Percentiles rank a stretch among this genome's conserved stretches.
Evolutionary conservation across 2,797 vertebrate genomes (phyloP).

Genomic region (Aselliscus stoliczkanus): DNA sequence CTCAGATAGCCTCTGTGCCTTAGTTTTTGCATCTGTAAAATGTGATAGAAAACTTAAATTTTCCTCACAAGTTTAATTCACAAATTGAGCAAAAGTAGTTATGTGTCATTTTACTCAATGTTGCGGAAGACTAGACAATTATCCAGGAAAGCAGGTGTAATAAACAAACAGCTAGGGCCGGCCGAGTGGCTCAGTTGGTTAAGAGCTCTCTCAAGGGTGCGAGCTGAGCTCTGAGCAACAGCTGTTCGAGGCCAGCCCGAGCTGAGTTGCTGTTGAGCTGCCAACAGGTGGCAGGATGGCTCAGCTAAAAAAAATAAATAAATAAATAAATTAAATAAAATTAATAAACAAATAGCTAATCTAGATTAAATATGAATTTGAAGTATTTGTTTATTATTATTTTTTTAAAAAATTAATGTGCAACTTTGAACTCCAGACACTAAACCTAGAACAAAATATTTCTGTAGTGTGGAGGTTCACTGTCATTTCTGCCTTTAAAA

Average conservation of each 20-base stretch:
- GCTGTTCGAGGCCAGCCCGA: no score
- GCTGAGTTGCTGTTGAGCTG: no score
- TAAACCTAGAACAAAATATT: neutral
- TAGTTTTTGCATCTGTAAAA: constrained; percentile 9
- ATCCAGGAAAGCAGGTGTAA: neutral
- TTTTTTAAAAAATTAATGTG: neutral
- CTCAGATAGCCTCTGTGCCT: neutral
- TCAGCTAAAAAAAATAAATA: no score
- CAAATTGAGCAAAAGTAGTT: constrained; percentile 1
- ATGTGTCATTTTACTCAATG: neutral
- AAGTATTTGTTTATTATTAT: neutral
- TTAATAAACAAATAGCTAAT: neutral
- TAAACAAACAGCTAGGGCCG: no score
- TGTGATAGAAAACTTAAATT: neutral
- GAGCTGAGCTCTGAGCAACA: no score
- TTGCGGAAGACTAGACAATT: neutral
- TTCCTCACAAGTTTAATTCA: neutral
- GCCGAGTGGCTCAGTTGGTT: no score
- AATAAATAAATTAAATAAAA: no score
- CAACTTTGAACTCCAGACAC: neutral
- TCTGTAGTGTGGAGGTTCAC: neutral
- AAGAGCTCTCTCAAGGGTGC: no score
- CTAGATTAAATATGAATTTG: neutral
- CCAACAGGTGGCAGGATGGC: no score
- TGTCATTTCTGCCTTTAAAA: neutral